phyloP scores from a whole-genome alignment of 2,113 vertebrate species.

The Entelurus aequoreus region DNA sequence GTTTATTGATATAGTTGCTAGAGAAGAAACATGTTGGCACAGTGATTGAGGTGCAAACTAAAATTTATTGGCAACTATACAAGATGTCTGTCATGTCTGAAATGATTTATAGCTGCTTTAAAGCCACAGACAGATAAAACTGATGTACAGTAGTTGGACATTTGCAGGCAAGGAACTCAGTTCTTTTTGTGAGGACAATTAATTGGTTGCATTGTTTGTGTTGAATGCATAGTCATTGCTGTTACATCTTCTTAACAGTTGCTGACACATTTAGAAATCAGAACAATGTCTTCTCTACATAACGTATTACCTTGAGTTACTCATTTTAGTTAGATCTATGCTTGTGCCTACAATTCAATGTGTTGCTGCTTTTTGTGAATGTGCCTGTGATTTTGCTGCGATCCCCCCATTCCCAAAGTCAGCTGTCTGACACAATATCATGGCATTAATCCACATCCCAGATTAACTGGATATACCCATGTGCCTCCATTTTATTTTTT shows the following conservation, averaged over 20 bases:
- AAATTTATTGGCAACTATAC: not conserved
- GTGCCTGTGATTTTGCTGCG: slow-evolving; percentile 24
- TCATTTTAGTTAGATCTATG: not conserved
- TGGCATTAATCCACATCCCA: slow-evolving; percentile 59
- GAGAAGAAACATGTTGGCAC: not conserved
- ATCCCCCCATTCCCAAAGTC: slow-evolving; percentile 7
- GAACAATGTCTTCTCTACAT: no score
- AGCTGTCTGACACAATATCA: slow-evolving; percentile 54
- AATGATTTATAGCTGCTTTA: not conserved
- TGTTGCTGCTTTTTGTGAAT: not conserved
- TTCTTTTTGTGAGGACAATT: not conserved
- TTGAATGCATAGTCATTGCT: no score
- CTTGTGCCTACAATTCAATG: not conserved
- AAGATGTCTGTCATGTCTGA: not conserved
- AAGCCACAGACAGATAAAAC: not conserved
- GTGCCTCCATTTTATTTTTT: slow-evolving; percentile 59
- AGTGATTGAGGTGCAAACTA: not conserved
- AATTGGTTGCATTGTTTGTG: not conserved
- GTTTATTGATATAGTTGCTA: not conserved
- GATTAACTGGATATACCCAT: slow-evolving; percentile 60
- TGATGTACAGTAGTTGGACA: not conserved
- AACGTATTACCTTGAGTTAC: no score
- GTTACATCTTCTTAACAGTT: no score
- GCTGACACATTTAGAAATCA: no score
- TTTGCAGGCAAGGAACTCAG: not conserved